These are phyloP conservation scores for Ladona fulva DNA, from an alignment of 1,140 invertebrate genomes.

Conservation along the genomic window DNA sequence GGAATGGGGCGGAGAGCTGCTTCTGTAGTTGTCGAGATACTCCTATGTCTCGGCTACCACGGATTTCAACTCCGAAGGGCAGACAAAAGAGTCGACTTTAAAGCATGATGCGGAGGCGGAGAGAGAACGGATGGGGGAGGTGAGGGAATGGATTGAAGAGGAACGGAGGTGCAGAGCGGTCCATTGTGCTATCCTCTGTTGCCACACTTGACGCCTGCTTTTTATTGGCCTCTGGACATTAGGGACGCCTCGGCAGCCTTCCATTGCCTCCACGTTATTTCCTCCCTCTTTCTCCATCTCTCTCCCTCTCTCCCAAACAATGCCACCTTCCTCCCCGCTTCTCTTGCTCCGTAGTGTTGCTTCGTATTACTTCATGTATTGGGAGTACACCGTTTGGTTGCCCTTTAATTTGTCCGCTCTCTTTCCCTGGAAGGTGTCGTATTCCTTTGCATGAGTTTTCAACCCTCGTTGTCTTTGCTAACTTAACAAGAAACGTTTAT, in stretches of 20 bases:
- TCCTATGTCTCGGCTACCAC: neutral
- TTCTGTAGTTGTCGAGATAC: too few relatives aligned
- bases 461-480: too few relatives aligned
- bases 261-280: neutral
- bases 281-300: neutral
- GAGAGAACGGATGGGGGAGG: neutral
- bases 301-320: neutral
- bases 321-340: neutral
- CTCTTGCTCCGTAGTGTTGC: neutral
- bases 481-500: too few relatives aligned
- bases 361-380: too few relatives aligned
- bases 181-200: too few relatives aligned
- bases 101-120: neutral
- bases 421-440: too few relatives aligned
- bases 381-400: too few relatives aligned
- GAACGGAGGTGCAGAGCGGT: too few relatives aligned
- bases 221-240: neutral
- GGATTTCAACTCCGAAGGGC: neutral
- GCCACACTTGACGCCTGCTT: too few relatives aligned
- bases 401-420: too few relatives aligned
- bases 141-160: neutral
- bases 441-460: too few relatives aligned
- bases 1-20: too few relatives aligned
- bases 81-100: neutral
- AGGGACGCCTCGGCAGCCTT: neutral